Conservation (phyloP, 1,140 invertebrate genomes). For the Monochamus saltuarius region DNA sequence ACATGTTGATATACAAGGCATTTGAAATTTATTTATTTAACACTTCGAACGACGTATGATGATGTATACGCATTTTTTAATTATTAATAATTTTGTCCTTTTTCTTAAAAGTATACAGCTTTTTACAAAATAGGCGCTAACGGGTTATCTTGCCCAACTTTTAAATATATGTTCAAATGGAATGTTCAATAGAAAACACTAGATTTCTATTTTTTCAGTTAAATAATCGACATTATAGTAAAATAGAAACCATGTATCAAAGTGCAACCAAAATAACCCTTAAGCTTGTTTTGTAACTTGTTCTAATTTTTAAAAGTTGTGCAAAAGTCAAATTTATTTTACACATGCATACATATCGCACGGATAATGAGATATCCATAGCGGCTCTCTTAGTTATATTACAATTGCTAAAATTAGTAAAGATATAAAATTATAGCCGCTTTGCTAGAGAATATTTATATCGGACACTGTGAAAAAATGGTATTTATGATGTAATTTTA, state of each 20-base stretch:
- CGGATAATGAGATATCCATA: neutral
- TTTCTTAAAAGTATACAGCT: conserved; percentile 15
- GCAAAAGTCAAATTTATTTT: conserved; percentile 1
- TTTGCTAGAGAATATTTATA: conserved; percentile 1
- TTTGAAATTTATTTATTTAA: conserved; percentile 37
- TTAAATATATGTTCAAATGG: neutral
- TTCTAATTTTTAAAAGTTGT: neutral
- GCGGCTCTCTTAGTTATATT: conserved; percentile 12
- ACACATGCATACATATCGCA: neutral
- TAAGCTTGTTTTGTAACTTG: conserved; percentile 1
- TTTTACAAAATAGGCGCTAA: conserved; percentile 21
- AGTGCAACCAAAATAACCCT: neutral
- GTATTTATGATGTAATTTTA: neutral
- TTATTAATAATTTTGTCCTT: conserved; percentile 5
- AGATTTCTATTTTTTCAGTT: neutral
- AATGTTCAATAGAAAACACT: neutral
- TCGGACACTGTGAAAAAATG: neutral
- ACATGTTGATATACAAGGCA: conserved; percentile 45
- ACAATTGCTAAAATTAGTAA: conserved; percentile 17
- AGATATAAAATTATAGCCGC: conserved; percentile 15
- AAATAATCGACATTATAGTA: too few species aligned
- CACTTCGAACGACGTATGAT: conserved; percentile 6
- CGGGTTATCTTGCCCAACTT: conserved; percentile 2
- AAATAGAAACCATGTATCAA: neutral
- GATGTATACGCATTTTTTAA: conserved; percentile 19